Evolutionary conservation across 2,113 vertebrate genomes (phyloP), one percentile per base, ranked within the genome.

Genomic region (Nannobrachium achirus): DNA sequence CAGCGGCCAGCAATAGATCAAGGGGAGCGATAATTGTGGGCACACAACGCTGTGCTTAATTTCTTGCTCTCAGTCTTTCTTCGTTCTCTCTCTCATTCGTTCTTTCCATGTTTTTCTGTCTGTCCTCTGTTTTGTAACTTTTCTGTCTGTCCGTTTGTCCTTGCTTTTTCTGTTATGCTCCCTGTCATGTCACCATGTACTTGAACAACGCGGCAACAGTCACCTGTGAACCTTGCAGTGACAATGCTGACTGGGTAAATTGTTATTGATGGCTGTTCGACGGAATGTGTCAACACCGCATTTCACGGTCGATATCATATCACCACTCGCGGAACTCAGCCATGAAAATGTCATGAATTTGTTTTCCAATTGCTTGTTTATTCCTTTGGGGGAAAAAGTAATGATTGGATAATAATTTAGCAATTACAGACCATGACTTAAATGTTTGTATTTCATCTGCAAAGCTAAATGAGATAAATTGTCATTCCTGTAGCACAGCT

Each of bases 1-100:
- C 79, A 78, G 85, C 84, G 80, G 78, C 73, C 65, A 80, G 66
- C 80, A 71, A 82, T 81, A 87, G 78, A 89, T 89, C 84, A 88
- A 66, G 10, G 50, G 80, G 72, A 78, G 62, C 6, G 78, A 86
- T 74, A 80, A 79, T 52, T 69, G 78, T 71, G 78, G 83, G 71
- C 73, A 51, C 75, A 79, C 63, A 20, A 51, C 62, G 50, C 66
- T 69, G 50, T 46, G 62, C 14, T 20, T 52, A 49, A 33, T 33
- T 33, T 33, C 25, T 33, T 33, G 25, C n/a, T n/a, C n/a, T n/a
- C n/a, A n/a, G n/a, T n/a, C n/a, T n/a, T n/a, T n/a, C n/a, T n/a
- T n/a, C n/a, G n/a, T n/a, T n/a, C n/a, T n/a, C n/a, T 33, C 25
- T 33, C 25, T 78, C 42, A 48, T 49, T 61, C 39, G 69, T 58